Base-by-base conservation (phyloP, 2,113 vertebrate species). In the Merops nubicus region DNA sequence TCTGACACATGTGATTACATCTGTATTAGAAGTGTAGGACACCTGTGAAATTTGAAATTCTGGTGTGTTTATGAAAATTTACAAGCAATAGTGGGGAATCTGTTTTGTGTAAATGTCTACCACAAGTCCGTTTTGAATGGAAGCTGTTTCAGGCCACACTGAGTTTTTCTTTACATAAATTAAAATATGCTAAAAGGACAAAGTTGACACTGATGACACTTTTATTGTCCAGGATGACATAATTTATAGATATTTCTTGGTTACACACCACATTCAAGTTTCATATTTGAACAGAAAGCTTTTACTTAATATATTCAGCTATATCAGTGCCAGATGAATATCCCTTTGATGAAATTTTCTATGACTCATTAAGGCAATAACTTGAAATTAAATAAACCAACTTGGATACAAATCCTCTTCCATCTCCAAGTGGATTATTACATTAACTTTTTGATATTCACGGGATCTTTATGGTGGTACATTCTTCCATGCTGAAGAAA, bases 361-460 rank as follows among this genome's bases (percentile, higher is more conserved):
- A 22, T 81, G 88, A 88, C 62, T 93, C 74, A 80, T 91, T 86
- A 88, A 94, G 54, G 14, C 67, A 85, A 67, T 91, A 93, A 69
- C 29, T 96, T 91, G 33, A 76, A 87, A 78, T 79, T 47, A 86
- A 72, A 95, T 69, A 91, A 93, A 6, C 8, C 20, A 64, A 1
- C 85, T 91, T 90, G 43, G 38, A 34, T 89, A 64, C 17, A 53
- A 72, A 47, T 88, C 23, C 31, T 2, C 11, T 85, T 93, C 42
- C 11, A 34, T 57, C 54, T 88, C 36, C 36, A 62, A 38, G 40
- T 45, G 50, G 51, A 43, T 74, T 76, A 67, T 78, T 59, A 11
- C 43, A 45, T 0, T 1, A 7, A 17, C 9, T 85, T 62, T 68
- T 83, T 5, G 15, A 6, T 88, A 69, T 74, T 75, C 15, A 3